Percentiles rank a stretch among this genome's conserved stretches.
phyloP scores from a whole-genome alignment of 2,888 invertebrate genomes.

The Camponotus fellah region DNA sequence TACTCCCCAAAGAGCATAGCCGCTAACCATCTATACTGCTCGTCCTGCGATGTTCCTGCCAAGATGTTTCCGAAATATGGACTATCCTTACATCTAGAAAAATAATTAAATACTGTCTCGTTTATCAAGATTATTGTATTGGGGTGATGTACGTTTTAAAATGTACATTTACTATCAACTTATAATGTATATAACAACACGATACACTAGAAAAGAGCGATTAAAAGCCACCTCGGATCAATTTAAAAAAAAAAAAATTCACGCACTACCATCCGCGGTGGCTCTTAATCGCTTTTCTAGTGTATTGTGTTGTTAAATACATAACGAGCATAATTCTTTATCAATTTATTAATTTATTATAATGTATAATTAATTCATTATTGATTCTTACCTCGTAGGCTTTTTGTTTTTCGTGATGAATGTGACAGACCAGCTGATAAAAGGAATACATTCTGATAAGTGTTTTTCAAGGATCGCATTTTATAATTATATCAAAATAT shows the following conservation, averaged over 20 bases:
- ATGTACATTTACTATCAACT: background rate
- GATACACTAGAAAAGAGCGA: too few species aligned
- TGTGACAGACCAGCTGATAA: constrained; percentile 92
- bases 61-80: constrained; percentile 94
- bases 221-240: too few species aligned
- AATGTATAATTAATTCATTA: background rate
- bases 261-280: too few species aligned
- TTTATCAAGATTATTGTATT: background rate
- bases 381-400: constrained; percentile 87
- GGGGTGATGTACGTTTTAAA: constrained; percentile 26
- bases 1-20: constrained; percentile 92
- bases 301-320: too few species aligned
- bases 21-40: constrained; percentile 93
- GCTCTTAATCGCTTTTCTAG: too few species aligned
- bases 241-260: too few species aligned
- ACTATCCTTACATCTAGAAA: constrained; percentile 90
- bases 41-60: constrained; percentile 92
- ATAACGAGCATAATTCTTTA: too few species aligned
- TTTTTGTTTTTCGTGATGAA: constrained; percentile 91
- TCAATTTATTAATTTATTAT: too few species aligned
- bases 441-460: constrained; percentile 46
- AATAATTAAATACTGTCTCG: constrained; percentile 1
- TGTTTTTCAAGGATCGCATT: constrained; percentile 15
- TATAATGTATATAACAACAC: background rate
- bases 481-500: background rate